Percentiles rank a stretch among this genome's conserved stretches.
Conservation (phyloP, 2,797 vertebrate genomes). For the Lerista edwardsae region DNA sequence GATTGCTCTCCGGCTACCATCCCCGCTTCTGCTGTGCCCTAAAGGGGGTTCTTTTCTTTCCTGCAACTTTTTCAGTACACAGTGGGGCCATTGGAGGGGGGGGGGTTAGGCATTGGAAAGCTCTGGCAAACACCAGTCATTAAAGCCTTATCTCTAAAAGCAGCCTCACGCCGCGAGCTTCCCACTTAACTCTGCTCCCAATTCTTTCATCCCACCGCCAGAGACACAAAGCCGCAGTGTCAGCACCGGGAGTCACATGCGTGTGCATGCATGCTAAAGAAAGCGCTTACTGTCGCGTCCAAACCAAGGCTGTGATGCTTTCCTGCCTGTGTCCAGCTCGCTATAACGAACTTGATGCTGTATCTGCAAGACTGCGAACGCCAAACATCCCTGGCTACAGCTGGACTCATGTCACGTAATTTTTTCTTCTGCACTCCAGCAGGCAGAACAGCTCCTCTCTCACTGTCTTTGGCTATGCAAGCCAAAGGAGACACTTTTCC, state of each 20-base stretch:
- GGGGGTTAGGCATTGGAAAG: not conserved
- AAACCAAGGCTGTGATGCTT: not conserved
- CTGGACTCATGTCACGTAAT: not conserved
- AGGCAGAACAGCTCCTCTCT: not conserved
- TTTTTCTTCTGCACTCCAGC: not conserved
- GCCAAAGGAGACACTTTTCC: not conserved
- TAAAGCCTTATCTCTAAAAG: not conserved
- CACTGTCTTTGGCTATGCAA: not conserved
- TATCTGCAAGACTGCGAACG: not conserved
- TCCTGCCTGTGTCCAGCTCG: not conserved
- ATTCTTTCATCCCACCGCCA: not conserved
- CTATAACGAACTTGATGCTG: not conserved
- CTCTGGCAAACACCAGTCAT: not conserved
- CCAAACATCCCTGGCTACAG: not conserved
- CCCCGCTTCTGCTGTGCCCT: not conserved
- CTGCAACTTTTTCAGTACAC: not conserved
- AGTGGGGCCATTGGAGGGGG: not conserved
- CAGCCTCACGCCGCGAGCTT: not conserved
- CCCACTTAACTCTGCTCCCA: constrained; percentile 3
- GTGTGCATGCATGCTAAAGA: not conserved
- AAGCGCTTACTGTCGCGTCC: not conserved
- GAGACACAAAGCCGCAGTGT: constrained; percentile 2
- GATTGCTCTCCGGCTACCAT: not conserved
- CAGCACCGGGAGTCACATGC: not conserved
- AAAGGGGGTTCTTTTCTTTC: not conserved